Percentiles rank a stretch among this genome's conserved stretches.
Evolutionary conservation across 2,888 invertebrate species (phyloP).

Genomic region (Steromphala cineraria): DNA sequence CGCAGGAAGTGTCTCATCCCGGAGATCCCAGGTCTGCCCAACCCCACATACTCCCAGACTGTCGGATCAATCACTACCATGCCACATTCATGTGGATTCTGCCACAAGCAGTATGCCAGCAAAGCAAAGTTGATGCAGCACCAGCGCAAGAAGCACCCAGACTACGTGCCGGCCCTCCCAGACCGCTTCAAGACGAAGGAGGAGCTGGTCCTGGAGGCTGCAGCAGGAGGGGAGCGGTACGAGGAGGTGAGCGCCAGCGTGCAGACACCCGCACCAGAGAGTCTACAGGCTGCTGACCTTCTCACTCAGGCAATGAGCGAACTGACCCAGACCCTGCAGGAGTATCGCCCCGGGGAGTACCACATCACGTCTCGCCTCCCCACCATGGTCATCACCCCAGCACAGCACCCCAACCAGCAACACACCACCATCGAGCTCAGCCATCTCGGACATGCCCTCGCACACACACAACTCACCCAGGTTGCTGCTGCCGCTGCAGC

Average conservation of each 20-base stretch:
- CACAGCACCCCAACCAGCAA: slow-evolving; percentile 40
- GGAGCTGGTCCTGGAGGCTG: slow-evolving; percentile 16
- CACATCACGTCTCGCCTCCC: slow-evolving; percentile 40
- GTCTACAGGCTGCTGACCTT: slow-evolving; percentile 70
- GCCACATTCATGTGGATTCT: slow-evolving; percentile 85
- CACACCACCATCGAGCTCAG: slow-evolving; percentile 64
- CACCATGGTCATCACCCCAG: slow-evolving; percentile 53
- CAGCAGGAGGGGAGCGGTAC: slow-evolving; percentile 28
- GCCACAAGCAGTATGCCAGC: slow-evolving; percentile 91
- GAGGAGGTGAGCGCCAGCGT: slow-evolving; percentile 31
- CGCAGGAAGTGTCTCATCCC: slow-evolving; percentile 65
- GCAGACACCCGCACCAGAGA: slow-evolving; percentile 37
- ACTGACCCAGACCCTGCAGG: slow-evolving; percentile 69
- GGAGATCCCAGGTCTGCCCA: slow-evolving; percentile 77
- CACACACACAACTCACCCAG: slow-evolving; percentile 48
- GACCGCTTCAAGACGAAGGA: slow-evolving; percentile 37
- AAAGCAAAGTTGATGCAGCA: slow-evolving; percentile 80
- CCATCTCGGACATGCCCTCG: slow-evolving; percentile 61
- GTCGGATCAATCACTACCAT: slow-evolving; percentile 84
- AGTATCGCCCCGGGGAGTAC: slow-evolving; percentile 51
- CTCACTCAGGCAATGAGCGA: slow-evolving; percentile 77
- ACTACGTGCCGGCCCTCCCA: slow-evolving; percentile 39
- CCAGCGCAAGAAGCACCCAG: slow-evolving; percentile 76
- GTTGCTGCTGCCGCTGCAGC: slow-evolving; percentile 23
- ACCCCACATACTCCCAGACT: slow-evolving; percentile 82